A percentile compares a stretch with the other conserved stretches of the same genome.
phyloP scores from a whole-genome alignment of 1,140 invertebrate species.

The Brachionus rubens region DNA sequence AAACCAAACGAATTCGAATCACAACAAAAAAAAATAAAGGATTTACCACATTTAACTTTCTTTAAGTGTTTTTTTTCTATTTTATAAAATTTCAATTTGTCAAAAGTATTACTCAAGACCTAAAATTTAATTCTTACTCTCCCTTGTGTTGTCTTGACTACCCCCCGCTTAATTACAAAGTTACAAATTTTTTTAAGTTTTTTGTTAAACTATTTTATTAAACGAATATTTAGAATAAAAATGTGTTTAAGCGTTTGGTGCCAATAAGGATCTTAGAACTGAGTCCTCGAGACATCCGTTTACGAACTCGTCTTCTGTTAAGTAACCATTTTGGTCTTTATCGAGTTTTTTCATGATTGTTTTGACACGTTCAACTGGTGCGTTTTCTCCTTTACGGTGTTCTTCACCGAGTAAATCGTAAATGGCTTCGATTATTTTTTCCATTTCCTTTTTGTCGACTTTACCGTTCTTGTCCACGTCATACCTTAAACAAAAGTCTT shows the following conservation, averaged over 20 bases:
- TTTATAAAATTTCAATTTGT: no score
- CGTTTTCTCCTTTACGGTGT: conserved; percentile 40
- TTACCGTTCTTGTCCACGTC: conserved; percentile 39
- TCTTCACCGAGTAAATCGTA: conserved; percentile 46
- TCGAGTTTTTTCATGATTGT: conserved; percentile 40
- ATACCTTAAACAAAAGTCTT: conserved; percentile 1
- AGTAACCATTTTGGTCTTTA: conserved; percentile 31
- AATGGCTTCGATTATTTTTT: conserved; percentile 45
- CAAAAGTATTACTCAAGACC: no score
- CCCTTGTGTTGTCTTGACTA: no score
- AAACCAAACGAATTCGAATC: no score
- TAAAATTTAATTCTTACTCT: no score
- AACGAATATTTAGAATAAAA: no score
- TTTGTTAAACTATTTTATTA: no score
- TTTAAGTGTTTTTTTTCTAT: no score
- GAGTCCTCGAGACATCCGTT: conserved; percentile 12
- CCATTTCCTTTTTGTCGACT: conserved; percentile 46
- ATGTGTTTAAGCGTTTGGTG: conserved; percentile 42
- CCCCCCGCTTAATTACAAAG: no score
- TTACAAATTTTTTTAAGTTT: no score
- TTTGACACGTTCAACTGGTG: conserved; percentile 26
- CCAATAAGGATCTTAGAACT: conserved; percentile 14
- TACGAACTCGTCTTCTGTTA: conserved; percentile 46
- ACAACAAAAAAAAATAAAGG: no score
- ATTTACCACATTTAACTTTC: no score